These are phyloP conservation scores for Lucifuga dentata DNA, from an alignment of 2,113 vertebrate species.

Conservation along the genomic window DNA sequence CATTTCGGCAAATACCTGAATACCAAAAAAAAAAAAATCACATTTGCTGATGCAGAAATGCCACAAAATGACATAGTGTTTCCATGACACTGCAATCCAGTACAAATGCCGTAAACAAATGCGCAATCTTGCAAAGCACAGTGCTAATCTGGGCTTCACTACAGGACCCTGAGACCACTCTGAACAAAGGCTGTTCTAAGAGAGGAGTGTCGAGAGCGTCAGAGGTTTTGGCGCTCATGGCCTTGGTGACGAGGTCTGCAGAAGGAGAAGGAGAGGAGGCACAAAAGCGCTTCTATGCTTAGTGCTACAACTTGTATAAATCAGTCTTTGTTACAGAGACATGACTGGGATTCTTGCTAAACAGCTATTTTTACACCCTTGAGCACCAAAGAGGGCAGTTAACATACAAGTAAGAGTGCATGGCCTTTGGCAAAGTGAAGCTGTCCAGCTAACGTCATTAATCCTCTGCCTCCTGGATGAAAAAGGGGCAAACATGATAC, in stretches of 20 bases:
- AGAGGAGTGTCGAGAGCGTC: conserved; percentile 71
- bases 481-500: conserved; percentile 49
- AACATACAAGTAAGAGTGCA: conserved; percentile 61
- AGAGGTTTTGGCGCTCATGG: conserved; percentile 77
- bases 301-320: conserved; percentile 73
- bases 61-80: conserved; percentile 8
- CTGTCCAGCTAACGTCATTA: conserved; percentile 47
- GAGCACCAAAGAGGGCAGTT: conserved; percentile 61
- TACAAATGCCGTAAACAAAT: conserved; percentile 57
- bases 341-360: conserved; percentile 78
- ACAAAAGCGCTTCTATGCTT: conserved; percentile 81
- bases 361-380: conserved; percentile 81
- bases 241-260: conserved; percentile 73
- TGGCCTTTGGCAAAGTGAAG: conserved; percentile 57
- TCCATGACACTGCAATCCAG: conserved; percentile 57
- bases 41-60: conserved; percentile 39
- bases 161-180: conserved; percentile 48
- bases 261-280: conserved; percentile 56
- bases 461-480: conserved; percentile 49
- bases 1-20: conserved; percentile 28
- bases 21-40: conserved; percentile 11
- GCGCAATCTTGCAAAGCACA: conserved; percentile 39
- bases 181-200: conserved; percentile 78
- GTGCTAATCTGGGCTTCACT: conserved; percentile 35
- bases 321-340: conserved; percentile 79